phyloP scores from a whole-genome alignment of 53 echinoderm and acorn worm species.

The Holothuria scabra region DNA sequence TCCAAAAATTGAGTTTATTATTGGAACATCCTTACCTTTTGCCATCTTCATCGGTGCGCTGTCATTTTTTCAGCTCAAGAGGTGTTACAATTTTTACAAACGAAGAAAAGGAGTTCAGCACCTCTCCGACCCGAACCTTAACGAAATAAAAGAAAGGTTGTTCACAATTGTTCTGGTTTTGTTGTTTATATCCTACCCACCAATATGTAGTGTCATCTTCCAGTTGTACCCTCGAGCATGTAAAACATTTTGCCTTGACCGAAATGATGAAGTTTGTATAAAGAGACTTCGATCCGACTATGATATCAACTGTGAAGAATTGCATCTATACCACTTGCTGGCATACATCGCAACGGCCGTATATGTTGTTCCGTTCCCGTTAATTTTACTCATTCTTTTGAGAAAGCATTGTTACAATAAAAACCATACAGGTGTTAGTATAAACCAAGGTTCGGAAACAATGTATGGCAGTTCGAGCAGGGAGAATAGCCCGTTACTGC shows the following conservation, averaged over 20 bases:
- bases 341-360: conserved; percentile 40
- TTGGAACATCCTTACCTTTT: background rate
- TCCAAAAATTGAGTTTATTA: background rate
- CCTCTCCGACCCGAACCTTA: too few species aligned
- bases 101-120: background rate
- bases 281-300: conserved; percentile 57
- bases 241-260: conserved; percentile 57
- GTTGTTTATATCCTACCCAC: conserved; percentile 54
- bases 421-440: too few species aligned
- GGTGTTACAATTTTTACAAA: background rate
- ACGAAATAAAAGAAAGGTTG: background rate
- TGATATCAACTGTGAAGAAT: conserved; percentile 53
- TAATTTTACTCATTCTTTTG: conserved; percentile 48
- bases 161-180: background rate
- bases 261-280: background rate
- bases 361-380: conserved; percentile 65
- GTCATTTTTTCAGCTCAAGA: background rate
- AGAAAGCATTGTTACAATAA: conserved; percentile 8
- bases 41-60: background rate
- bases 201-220: conserved; percentile 46
- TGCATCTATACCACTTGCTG: conserved; percentile 35
- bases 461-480: too few species aligned
- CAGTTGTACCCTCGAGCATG: conserved; percentile 56
- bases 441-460: too few species aligned
- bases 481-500: too few species aligned